Evolutionary conservation across 2,113 vertebrate genomes (phyloP).

Genomic region (Danionella cerebrum): DNA sequence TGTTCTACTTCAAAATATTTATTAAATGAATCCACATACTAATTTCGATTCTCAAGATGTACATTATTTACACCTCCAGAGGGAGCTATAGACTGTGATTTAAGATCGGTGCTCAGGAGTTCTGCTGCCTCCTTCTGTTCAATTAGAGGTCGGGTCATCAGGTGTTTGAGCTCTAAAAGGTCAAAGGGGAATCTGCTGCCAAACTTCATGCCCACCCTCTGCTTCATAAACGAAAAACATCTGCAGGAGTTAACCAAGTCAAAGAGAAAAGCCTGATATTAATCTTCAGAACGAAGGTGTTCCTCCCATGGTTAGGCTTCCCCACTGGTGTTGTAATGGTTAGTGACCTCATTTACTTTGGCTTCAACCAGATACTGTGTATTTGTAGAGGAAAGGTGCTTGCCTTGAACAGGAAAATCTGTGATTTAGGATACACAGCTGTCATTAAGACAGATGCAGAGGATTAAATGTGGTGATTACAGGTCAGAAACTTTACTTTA

Average conservation of each 20-base stretch:
- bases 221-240: slow-evolving; percentile 38
- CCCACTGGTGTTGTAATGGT: not conserved
- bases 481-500: not conserved
- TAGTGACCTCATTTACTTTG: slow-evolving; percentile 7
- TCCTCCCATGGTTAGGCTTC: not conserved
- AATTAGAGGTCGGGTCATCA: slow-evolving; percentile 31
- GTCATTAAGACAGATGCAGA: slow-evolving; percentile 27
- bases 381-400: slow-evolving; percentile 5
- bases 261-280: not conserved
- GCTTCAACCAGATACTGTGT: not conserved
- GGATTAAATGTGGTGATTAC: slow-evolving; percentile 25
- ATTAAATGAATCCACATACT: too few species aligned
- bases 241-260: slow-evolving; percentile 27
- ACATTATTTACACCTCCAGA: too few species aligned
- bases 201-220: slow-evolving; percentile 19
- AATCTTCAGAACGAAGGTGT: slow-evolving; percentile 15
- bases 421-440: slow-evolving; percentile 39
- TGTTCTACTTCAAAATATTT: too few species aligned
- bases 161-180: slow-evolving; percentile 33
- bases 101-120: too few species aligned
- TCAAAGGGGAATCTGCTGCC: slow-evolving; percentile 21
- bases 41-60: too few species aligned
- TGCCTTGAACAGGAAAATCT: not conserved
- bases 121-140: slow-evolving; percentile 24
- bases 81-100: too few species aligned